Evolutionary conservation across 2,113 vertebrate genomes (phyloP).

Genomic region (Chiloscyllium plagiosum): DNA sequence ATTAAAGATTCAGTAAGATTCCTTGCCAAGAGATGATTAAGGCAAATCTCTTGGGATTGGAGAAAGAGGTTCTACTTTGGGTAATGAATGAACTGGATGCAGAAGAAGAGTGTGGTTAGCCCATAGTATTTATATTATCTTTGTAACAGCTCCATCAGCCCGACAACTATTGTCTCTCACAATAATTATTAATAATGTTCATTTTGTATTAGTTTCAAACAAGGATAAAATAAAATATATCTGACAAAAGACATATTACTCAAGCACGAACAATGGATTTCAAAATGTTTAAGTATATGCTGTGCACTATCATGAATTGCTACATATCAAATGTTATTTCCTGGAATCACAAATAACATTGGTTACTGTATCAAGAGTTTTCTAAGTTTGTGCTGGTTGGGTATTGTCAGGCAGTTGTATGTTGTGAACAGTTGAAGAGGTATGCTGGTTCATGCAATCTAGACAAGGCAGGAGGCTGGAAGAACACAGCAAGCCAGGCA

Average conservation of each 20-base stretch:
- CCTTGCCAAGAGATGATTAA: slow-evolving; percentile 9
- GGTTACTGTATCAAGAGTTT: no score
- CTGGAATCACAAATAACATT: no score
- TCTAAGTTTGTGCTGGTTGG: no score
- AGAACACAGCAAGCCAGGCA: no score
- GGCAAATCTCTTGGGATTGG: not conserved
- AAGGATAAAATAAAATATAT: not conserved
- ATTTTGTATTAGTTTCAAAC: not conserved
- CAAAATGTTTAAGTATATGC: no score
- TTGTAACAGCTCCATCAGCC: not conserved
- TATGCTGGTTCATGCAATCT: no score
- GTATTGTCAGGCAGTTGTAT: no score
- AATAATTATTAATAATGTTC: not conserved
- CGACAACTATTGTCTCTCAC: not conserved
- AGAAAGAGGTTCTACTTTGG: not conserved
- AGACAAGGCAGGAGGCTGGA: no score
- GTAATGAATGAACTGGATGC: not conserved
- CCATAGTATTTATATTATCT: not conserved
- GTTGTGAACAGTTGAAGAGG: no score
- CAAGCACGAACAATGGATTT: not conserved
- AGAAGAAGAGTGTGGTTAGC: not conserved
- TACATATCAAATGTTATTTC: no score
- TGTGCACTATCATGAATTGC: no score
- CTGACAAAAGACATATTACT: not conserved
- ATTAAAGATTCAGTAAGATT: not conserved